Evolutionary conservation across 2,888 invertebrate species (phyloP), one percentile per base, ranked within the genome.

Genomic region (Lasioglossum pauxillum): DNA sequence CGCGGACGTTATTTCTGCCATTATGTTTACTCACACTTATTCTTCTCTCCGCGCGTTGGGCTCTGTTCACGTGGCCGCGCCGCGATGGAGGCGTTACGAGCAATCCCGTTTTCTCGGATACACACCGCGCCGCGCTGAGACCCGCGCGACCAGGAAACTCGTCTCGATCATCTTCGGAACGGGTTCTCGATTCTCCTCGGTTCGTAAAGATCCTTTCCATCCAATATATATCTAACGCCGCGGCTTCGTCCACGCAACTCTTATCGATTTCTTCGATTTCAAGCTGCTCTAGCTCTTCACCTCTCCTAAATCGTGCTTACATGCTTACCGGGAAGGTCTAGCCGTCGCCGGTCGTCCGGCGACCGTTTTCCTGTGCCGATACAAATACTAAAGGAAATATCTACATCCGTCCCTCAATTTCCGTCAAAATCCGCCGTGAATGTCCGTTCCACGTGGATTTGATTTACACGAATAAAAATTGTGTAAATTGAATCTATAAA

Each of bases 91-190:
- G 89, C 90, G 90, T 90, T 90, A 90, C 90, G 90, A 88, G 84
- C 89, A 90, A 90, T 90, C 90, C 90, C 90, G 90, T 90, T 90
- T 90, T 90, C 90, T 90, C 86, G 87, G 85, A 90, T 90, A 90
- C 90, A 89, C 90, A 77, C 75, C 73, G 69, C 46, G 46, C 73
- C 71, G 78, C 74, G n/a, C 49, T 72, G 83, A 60, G 77, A 44
- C 71, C 80, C 19, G 67, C 75, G 85, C 84, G 85, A 87, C 87
- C 85, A 90, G 89, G 90, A 90, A 89, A 86, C 90, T 85, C 90
- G 88, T 85, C 89, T 76, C 88, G 86, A 90, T 90, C 89, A 88
- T 84, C 78, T 81, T 80, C 89, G 80, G 80, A 90, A 87, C 90
- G 90, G 89, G 90, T 90, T 90, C 88, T 89, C 87, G 90, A 88